Percentiles rank a stretch among this genome's conserved stretches.
Evolutionary conservation across 2,113 vertebrate species (phyloP).

Genomic region (Nycticryphes semicollaris): DNA sequence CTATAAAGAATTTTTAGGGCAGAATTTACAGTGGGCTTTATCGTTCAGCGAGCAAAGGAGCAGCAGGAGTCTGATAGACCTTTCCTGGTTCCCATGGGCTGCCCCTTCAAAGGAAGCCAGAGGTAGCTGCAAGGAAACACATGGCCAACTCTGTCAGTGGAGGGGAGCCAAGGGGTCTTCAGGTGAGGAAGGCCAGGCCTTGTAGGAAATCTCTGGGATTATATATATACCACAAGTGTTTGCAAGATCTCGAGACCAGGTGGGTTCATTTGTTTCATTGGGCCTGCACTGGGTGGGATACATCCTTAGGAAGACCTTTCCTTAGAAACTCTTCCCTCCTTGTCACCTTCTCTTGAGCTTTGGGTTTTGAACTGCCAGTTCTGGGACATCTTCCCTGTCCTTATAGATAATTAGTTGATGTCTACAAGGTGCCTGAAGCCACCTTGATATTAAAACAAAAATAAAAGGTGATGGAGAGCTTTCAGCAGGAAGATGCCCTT

Average conservation of each 20-base stretch:
- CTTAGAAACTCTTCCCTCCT: not conserved
- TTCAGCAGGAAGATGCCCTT: not conserved
- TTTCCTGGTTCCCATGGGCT: not conserved
- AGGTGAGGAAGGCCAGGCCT: not conserved
- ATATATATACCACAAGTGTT: not conserved
- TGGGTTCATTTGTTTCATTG: not conserved
- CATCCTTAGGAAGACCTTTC: not conserved
- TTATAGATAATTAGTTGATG: not conserved
- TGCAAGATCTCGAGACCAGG: rapidly evolving
- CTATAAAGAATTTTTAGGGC: conserved; percentile 70
- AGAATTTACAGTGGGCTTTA: conserved; percentile 62
- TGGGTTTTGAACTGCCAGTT: not conserved
- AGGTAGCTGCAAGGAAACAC: not conserved
- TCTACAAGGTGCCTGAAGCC: not conserved
- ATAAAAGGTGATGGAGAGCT: rapidly evolving
- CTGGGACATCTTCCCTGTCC: not conserved
- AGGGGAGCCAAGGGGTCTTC: not conserved
- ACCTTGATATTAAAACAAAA: not conserved
- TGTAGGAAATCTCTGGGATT: not conserved
- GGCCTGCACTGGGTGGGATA: not conserved
- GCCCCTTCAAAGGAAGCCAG: not conserved
- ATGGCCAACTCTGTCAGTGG: not conserved
- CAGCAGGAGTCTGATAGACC: not conserved
- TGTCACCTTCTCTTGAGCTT: not conserved
- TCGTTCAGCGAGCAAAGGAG: conserved; percentile 8